These are phyloP conservation scores for Eurosta solidaginis DNA, from an alignment of 1,140 invertebrate genomes.

Conservation along the genomic window DNA sequence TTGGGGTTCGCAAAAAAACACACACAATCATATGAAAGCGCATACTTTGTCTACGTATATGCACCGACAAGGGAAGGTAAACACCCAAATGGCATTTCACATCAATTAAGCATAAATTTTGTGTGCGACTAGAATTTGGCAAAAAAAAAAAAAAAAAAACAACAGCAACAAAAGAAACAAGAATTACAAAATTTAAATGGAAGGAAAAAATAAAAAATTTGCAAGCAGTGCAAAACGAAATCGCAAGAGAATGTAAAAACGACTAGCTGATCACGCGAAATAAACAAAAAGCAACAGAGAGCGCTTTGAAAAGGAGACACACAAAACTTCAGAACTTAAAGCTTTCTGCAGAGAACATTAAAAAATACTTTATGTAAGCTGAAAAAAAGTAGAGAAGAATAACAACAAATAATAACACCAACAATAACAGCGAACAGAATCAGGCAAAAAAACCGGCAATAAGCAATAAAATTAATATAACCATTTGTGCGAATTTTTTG, in stretches of 20 bases:
- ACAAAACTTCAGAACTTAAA: too few species aligned
- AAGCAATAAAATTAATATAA: constrained; percentile 29
- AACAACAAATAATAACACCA: not conserved
- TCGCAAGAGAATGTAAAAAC: not conserved
- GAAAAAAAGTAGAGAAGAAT: not conserved
- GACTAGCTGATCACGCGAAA: not conserved
- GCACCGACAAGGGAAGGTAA: not conserved
- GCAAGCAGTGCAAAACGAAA: too few species aligned
- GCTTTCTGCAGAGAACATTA: too few species aligned
- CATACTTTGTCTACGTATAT: not conserved
- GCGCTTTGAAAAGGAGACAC: not conserved
- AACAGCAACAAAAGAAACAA: not conserved
- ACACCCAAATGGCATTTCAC: constrained; percentile 14
- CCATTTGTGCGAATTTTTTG: constrained; percentile 29
- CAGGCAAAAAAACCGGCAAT: not conserved
- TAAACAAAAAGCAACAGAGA: not conserved
- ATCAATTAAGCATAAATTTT: constrained; percentile 14
- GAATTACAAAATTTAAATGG: too few species aligned
- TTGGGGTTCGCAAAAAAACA: too few species aligned
- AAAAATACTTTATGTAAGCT: too few species aligned
- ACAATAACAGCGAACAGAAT: not conserved
- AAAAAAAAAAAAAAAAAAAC: not conserved
- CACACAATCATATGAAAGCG: not conserved
- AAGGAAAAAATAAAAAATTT: too few species aligned
- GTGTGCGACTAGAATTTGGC: constrained; percentile 9